Conservation (phyloP, 2,888 invertebrate species). For the Parthenolecanium corni region DNA sequence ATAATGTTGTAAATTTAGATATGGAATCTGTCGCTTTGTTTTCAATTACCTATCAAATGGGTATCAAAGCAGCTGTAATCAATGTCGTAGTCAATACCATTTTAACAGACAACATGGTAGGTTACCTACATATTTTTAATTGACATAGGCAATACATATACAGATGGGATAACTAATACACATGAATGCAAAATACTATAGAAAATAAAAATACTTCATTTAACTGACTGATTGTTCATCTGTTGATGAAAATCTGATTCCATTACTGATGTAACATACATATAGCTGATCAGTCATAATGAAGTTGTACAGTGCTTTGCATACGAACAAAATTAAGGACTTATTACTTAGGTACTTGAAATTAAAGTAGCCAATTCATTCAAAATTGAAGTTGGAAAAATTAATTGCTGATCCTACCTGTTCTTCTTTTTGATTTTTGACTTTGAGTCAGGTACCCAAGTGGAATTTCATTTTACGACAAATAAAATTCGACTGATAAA, state of each 20-base stretch:
- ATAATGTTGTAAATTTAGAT: slow-evolving; percentile 88
- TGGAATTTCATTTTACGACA: too few relatives aligned
- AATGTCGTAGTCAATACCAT: slow-evolving; percentile 88
- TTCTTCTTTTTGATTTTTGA: too few relatives aligned
- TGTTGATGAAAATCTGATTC: neutral
- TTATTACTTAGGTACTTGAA: neutral
- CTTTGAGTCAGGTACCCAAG: too few relatives aligned
- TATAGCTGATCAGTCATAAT: too few relatives aligned
- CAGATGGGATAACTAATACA: neutral
- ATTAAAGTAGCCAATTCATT: too few relatives aligned
- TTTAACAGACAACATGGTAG: slow-evolving; percentile 85
- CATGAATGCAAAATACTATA: too few relatives aligned
- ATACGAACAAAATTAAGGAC: neutral
- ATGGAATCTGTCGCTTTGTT: slow-evolving; percentile 94
- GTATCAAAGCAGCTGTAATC: slow-evolving; percentile 82
- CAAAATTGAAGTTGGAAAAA: slow-evolving; percentile 55
- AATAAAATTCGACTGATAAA: too few relatives aligned
- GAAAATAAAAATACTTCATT: too few relatives aligned
- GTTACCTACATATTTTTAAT: too few relatives aligned
- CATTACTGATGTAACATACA: too few relatives aligned
- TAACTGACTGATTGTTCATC: neutral
- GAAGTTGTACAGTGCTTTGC: neutral
- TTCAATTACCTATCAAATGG: slow-evolving; percentile 84
- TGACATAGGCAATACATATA: too few relatives aligned
- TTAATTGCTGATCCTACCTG: too few relatives aligned